Conservation (phyloP, 2,888 invertebrate genomes). For the Noctua janthina region DNA sequence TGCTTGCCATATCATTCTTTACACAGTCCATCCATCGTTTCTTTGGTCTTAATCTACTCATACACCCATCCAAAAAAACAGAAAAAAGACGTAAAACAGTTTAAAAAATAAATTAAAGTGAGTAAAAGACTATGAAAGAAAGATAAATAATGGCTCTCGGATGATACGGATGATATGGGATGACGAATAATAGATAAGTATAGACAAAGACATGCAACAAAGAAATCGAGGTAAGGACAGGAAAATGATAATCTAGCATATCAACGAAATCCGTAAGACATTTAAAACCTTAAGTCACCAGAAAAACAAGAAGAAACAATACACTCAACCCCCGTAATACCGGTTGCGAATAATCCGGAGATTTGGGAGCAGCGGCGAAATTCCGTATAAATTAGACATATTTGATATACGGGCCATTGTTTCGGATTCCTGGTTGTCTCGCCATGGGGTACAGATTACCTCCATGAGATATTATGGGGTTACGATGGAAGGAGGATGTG, state of each 20-base stretch:
- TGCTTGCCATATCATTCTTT: too few relatives aligned
- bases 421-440: conserved; percentile 59
- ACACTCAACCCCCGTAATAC: conserved; percentile 52
- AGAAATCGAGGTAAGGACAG: background rate
- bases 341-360: conserved; percentile 61
- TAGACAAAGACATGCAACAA: too few relatives aligned
- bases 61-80: too few relatives aligned
- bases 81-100: too few relatives aligned
- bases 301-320: conserved; percentile 52
- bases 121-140: too few relatives aligned
- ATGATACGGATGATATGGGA: too few relatives aligned
- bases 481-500: conserved; percentile 31
- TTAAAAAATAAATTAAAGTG: too few relatives aligned
- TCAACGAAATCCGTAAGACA: conserved; percentile 40
- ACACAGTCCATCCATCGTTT: too few relatives aligned
- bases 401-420: conserved; percentile 69
- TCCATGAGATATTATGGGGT: conserved; percentile 55
- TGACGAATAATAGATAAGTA: too few relatives aligned
- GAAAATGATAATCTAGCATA: background rate
- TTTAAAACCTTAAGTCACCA: conserved; percentile 42
- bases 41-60: too few relatives aligned
- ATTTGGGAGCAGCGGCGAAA: conserved; percentile 58
- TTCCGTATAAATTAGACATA: conserved; percentile 68
- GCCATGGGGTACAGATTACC: conserved; percentile 51
- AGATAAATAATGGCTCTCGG: too few relatives aligned